Evolutionary conservation across 2,113 vertebrate genomes (phyloP).

Genomic region (Varanus komodoensis): DNA sequence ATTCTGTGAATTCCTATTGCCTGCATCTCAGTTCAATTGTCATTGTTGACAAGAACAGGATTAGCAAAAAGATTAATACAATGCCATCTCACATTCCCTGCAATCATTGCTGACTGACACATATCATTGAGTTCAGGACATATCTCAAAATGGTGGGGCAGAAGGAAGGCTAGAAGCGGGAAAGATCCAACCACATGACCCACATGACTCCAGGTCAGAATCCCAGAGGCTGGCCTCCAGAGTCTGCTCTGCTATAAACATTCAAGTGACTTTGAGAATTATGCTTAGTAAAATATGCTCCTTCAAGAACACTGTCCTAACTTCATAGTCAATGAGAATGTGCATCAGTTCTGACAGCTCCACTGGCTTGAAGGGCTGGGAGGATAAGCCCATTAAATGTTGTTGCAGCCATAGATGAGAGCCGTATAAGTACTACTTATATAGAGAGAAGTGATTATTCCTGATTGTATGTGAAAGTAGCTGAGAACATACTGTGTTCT

Average conservation of each 20-base stretch:
- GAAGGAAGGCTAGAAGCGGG: neutral
- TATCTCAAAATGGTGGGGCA: neutral
- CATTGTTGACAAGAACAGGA: neutral
- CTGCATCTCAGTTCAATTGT: neutral
- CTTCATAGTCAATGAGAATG: neutral
- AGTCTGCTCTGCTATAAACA: neutral
- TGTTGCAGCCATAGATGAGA: neutral
- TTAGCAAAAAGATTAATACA: neutral
- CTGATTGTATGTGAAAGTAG: slow-evolving; percentile 3
- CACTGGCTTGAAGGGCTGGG: neutral
- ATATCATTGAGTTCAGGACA: neutral
- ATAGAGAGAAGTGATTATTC: slow-evolving; percentile 33
- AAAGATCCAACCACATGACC: neutral
- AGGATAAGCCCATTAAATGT: slow-evolving; percentile 8
- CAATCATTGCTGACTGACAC: neutral
- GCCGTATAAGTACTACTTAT: neutral
- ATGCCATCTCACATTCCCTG: neutral
- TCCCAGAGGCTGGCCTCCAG: neutral
- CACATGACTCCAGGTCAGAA: neutral
- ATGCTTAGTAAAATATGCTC: neutral
- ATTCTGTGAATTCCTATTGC: neutral
- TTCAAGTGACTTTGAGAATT: neutral
- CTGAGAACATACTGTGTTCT: neutral
- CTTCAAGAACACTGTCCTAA: neutral
- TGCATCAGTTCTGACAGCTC: neutral